A percentile compares a stretch with the other conserved stretches of the same genome.
Conservation (phyloP, 1,140 invertebrate genomes). For the Leptinotarsa lineolata region DNA sequence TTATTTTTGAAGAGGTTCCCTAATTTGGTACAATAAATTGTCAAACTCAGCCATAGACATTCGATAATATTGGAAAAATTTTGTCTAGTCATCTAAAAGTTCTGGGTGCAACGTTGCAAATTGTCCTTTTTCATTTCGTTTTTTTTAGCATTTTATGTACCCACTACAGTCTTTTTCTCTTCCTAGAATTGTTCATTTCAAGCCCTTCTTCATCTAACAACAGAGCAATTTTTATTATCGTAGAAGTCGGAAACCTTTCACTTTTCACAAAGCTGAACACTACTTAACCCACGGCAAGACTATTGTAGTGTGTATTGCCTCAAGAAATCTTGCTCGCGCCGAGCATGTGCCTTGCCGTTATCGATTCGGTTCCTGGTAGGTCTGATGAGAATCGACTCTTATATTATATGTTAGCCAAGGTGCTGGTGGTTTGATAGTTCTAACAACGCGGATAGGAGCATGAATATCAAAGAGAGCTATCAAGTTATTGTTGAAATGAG, state of each 20-base stretch:
- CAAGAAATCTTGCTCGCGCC: too few species aligned
- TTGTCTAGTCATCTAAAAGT: background rate
- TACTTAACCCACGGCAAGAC: too few species aligned
- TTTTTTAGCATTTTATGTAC: too few species aligned
- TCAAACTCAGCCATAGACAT: too few species aligned
- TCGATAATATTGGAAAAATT: conserved; percentile 8
- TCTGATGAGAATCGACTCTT: too few species aligned
- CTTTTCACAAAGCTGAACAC: background rate
- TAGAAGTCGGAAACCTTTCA: background rate
- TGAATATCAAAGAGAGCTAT: too few species aligned
- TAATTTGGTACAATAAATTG: background rate
- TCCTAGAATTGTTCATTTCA: background rate
- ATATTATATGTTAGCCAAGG: too few species aligned
- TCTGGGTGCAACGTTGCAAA: conserved; percentile 3
- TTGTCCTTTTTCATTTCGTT: background rate
- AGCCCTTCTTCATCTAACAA: background rate
- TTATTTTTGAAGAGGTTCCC: background rate
- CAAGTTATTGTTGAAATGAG: too few species aligned
- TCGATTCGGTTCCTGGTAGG: background rate
- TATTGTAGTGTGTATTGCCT: too few species aligned
- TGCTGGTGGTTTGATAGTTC: too few species aligned
- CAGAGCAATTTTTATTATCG: background rate
- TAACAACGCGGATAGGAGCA: too few species aligned
- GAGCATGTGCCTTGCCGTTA: background rate
- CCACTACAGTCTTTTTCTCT: too few species aligned